phyloP scores from a whole-genome alignment of 2,888 invertebrate species.

The Furcula furcula region DNA sequence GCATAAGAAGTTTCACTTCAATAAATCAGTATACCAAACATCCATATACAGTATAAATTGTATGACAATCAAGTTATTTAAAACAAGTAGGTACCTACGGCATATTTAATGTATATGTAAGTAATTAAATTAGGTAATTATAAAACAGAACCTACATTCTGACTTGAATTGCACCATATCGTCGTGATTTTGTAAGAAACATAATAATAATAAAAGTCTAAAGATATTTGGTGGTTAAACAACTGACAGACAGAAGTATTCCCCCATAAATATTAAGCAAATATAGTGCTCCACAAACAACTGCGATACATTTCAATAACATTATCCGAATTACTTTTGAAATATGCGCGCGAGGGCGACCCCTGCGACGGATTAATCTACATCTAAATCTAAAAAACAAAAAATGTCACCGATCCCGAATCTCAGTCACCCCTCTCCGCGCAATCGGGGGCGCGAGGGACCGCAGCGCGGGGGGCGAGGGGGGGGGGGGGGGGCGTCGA shows the following conservation, averaged over 20 bases:
- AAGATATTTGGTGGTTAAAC: background rate
- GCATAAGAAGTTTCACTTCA: no score
- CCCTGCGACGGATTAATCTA: slow-evolving; percentile 12
- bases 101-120: no score
- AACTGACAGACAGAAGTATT: background rate
- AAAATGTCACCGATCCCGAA: slow-evolving; percentile 18
- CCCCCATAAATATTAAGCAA: background rate
- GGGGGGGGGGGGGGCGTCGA: slow-evolving; percentile 2
- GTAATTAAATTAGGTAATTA: no score
- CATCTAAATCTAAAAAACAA: slow-evolving; percentile 23
- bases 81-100: no score
- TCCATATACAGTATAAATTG: no score
- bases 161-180: no score
- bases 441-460: slow-evolving; percentile 1
- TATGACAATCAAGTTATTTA: no score
- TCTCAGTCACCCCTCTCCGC: slow-evolving; percentile 10
- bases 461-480: background rate
- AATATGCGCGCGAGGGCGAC: slow-evolving; percentile 1
- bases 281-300: slow-evolving; percentile 1
- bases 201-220: no score
- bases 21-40: no score
- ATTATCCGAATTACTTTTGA: slow-evolving; percentile 1
- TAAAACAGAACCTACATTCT: no score
- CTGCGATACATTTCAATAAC: slow-evolving; percentile 1
- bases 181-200: no score